Evolutionary conservation across 2,888 invertebrate genomes (phyloP), one percentile per base, ranked within the genome.

Genomic region (Pristionchus fissidentatus): DNA sequence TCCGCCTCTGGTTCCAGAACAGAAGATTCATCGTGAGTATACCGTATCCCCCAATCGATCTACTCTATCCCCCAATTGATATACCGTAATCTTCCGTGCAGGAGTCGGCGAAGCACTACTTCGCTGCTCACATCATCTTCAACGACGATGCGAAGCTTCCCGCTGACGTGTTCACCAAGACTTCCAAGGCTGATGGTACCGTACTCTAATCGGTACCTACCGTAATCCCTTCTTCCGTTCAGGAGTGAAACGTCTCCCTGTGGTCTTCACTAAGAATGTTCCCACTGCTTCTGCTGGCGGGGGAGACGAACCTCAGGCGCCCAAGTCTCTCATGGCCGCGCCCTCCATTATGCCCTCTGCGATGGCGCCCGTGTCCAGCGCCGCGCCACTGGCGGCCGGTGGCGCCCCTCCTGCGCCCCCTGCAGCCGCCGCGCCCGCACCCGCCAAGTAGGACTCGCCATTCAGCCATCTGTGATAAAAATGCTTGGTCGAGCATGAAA

Each of bases 31-130:
- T 75, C 49, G 75, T 75, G 75, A 75, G 75, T 75, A 0, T 4
- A 5, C 8, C 4, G 7, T n/a, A 5, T 62, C 62, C 10, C 29
- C 55, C 1, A 26, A n/a, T 26, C 57, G 57, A 26, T 10, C 26
- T 32, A 35, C 32, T 41, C 75, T 0, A 26, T 29, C 26, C 75
- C n/a, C 46, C 75, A 43, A 22, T 26, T 75, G n/a, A n/a, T n/a
- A n/a, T n/a, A n/a, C n/a, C n/a, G n/a, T n/a, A n/a, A n/a, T n/a
- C n/a, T n/a, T n/a, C n/a, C n/a, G n/a, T n/a, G n/a, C 75, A 75
- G 75, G 75, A 75, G 46, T 75, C 75, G 49, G 46, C 75, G 29
- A 75, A 75, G 46, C 75, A 75, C 46, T 75, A 75, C 75, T 75
- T 75, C 49, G 75, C 75, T 3, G 43, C 26, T 5, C 75, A 75